Evolutionary conservation across 30 jellyfish, hydroid and myxozoan genomes (phyloP), one percentile per base, ranked within the genome.

Genomic region (Turritopsis rubra): DNA sequence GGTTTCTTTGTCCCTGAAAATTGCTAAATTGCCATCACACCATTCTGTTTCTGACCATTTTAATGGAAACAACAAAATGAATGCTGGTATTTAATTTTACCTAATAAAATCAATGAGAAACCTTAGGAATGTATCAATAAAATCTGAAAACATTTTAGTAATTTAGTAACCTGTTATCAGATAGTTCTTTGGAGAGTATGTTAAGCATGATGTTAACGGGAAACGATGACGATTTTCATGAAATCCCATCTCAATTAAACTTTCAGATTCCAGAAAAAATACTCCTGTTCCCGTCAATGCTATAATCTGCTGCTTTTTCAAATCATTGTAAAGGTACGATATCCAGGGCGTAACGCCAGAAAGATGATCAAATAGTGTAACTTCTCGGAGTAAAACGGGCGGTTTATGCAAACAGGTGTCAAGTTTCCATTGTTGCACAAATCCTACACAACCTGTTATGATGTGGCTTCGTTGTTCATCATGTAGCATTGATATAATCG

Each of bases 201-300:
- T 75, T 26, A 81, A 83, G 26, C 92, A 87, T 30, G 82, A 41
- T 18, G 95, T 81, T 28, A 94, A 28, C 17, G 97, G 85, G 72
- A 81, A 83, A n/a, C 88, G 26, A 68, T 94, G 97, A 27, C 96
- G 90, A 76, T 94, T 94, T 72, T 86, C 91, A 27, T 86, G 54
- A 28, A 87, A 83, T 25, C 65, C 29, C 81, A 81, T 16, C 25
- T 72, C 73, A 8, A 85, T 73, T 26, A 68, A 77, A 13, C 81
- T 29, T 1, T 23, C 81, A 16, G 86, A 86, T 8, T 84, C 80
- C 29, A 94, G 60, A 66, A 89, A 89, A 60, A 80, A 89, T 8
- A 94, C 54, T 1, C 85, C 97, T 27, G 83, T 85, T 24, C 73
- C 85, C 76, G 96, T 79, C 22, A 89, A 87, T 21, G 96, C 97